Evolutionary conservation across 2,113 vertebrate species (phyloP), one percentile per base, ranked within the genome.

Genomic region (Prochilodus magdalenae): DNA sequence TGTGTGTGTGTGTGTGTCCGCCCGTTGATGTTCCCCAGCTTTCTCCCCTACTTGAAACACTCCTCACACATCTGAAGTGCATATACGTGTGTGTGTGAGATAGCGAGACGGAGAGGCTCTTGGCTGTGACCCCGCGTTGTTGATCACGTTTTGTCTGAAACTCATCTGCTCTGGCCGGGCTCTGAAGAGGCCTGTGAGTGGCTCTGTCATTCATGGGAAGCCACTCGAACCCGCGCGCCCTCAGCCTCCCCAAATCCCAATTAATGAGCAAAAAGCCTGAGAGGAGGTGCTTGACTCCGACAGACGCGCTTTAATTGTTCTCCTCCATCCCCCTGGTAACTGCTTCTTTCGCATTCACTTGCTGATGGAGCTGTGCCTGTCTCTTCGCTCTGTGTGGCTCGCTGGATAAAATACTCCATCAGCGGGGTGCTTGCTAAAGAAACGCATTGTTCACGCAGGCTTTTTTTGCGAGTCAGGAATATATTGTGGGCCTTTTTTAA

Each of bases 291-390:
- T 94, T 93, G 92, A 94, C 93, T 91, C 91, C 73, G 86, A 82
- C 89, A 86, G 89, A 91, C 89, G 92, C 90, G 87, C 90, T 89
- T 92, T 94, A 94, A 94, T 93, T 94, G 94, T 92, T 87, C 92
- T 92, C 91, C 91, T 90, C 81, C 83, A 40, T 90, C 90, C 92
- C 92, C 89, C 89, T 88, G 89, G 93, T 91, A 91, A 89, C 93
- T 90, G 88, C 89, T 90, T 89, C 84, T 85, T 88, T 87, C 79
- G 84, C 91, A 86, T 53, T 77, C 91, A 90, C 88, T 86, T 86
- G 81, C 88, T 89, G 89, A 91, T 87, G 88, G 88, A 91, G 88
- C 86, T 72, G 83, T 87, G 47, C 24, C 44, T 78, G 49, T 40
- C 36, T 33, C 66, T 3, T 82, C 62, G 27, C 36, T 33, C 73